phyloP scores from a whole-genome alignment of 2,888 invertebrate genomes.

The Andrena bucephala region DNA sequence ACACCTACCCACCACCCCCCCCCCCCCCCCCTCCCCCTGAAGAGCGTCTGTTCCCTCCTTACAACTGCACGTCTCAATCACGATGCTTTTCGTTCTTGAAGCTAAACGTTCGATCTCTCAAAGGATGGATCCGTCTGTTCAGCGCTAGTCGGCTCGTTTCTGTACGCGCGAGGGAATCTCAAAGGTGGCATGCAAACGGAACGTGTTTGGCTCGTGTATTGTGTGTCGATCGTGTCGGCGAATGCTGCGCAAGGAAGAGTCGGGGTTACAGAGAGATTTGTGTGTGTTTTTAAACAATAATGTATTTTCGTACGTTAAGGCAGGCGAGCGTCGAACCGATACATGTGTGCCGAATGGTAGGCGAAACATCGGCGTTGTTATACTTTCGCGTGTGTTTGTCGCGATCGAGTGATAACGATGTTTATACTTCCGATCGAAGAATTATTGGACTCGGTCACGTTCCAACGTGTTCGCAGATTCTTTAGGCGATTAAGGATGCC shows the following conservation, averaged over 20 bases:
- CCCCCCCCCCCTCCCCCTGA: too few relatives aligned
- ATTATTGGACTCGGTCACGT: constrained; percentile 16
- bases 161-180: neutral
- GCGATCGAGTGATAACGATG: constrained; percentile 10
- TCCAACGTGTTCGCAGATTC: constrained; percentile 14
- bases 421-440: neutral
- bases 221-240: constrained; percentile 31
- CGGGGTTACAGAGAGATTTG: constrained; percentile 65
- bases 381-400: constrained; percentile 4
- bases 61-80: neutral
- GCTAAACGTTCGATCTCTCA: neutral
- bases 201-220: constrained; percentile 17
- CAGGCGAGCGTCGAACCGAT: constrained; percentile 58
- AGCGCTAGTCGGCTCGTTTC: neutral
- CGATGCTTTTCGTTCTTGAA: neutral
- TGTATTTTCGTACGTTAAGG: constrained; percentile 69
- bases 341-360: constrained; percentile 48
- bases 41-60: neutral
- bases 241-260: constrained; percentile 46
- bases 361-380: constrained; percentile 24
- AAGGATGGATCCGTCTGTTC: neutral
- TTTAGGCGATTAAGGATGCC: constrained; percentile 12
- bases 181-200: neutral
- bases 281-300: constrained; percentile 69
- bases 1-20: too few relatives aligned